Base-by-base conservation (phyloP, 2,888 invertebrate genomes). In the Chloroclysta siterata region DNA sequence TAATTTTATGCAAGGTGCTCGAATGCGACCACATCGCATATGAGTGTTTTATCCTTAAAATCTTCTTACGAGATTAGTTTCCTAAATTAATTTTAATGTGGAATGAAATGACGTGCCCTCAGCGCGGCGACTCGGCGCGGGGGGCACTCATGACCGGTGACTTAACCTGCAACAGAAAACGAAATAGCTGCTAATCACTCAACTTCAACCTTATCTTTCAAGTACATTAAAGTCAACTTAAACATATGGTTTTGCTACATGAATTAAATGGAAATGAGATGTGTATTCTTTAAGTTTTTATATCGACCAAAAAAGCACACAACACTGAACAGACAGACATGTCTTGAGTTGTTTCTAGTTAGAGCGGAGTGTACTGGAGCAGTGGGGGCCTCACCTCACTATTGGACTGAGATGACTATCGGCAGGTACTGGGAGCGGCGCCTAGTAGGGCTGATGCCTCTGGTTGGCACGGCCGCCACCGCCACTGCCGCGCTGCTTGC, bases 381-480 rank as follows among this genome's bases (percentile, higher is more conserved):
- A 33, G 33, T 33, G 36, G 10, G 36, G 46, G 55, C 15, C 83
- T 80, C 80, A 91, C 90, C 91, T 90, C 90, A 87, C 87, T 88
- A 88, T 89, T 88, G 90, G 87, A 89, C 84, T 89, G 90, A 90
- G 89, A 87, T 84, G 91, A 88, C 84, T 88, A 82, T 86, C 82
- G 88, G 87, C 89, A 88, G 90, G 89, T 88, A 88, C 87, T 76
- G 78, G 71, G 68, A 75, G 71, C 63, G 59, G 62, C 58, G 80
- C 76, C 86, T 96, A 97, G 94, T 97, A 97, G 88, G 97, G 97
- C 94, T 97, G 97, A 94, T 97, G 97, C 95, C 97, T 96, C 93
- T 96, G 97, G 93, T 96, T 97, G 85, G 95, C 94, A 82, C 96
- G 95, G 73, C 95, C 95, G 95, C 90, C 94, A 81, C 95, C 95